Conservation (phyloP, 2,797 vertebrate species). For the Microctenopoma stevenorrisi region DNA sequence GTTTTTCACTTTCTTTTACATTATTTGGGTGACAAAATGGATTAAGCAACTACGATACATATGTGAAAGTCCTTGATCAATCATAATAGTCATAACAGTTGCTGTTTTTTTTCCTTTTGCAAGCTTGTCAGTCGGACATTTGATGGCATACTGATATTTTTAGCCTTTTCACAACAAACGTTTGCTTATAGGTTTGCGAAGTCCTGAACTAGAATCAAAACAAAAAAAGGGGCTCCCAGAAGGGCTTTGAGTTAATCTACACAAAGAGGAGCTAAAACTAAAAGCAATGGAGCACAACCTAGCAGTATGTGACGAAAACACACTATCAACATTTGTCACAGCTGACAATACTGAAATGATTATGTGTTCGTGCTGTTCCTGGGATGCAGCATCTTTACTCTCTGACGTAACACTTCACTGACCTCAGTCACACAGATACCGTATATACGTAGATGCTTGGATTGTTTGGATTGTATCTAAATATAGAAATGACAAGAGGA, state of each 20-base stretch:
- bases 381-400: constrained; percentile 9
- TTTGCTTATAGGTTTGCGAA: constrained; percentile 52
- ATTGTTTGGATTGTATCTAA: constrained; percentile 56
- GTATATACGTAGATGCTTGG: constrained; percentile 36
- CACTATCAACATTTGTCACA: constrained; percentile 30
- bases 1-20: no score
- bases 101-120: background rate
- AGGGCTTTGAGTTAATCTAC: constrained; percentile 4
- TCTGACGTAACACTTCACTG: constrained; percentile 23
- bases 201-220: constrained; percentile 51
- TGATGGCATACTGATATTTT: constrained; percentile 47
- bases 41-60: constrained; percentile 9
- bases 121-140: background rate
- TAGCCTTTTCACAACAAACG: constrained; percentile 56
- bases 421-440: constrained; percentile 30
- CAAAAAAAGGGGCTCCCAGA: constrained; percentile 36
- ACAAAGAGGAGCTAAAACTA: background rate
- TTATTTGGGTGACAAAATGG: background rate
- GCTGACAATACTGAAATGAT: constrained; percentile 9
- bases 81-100: constrained; percentile 13
- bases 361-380: constrained; percentile 34
- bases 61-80: background rate
- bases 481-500: constrained; percentile 73
- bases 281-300: background rate
- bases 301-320: constrained; percentile 9